Base-by-base conservation (phyloP, 2,797 vertebrate species). In the Telmatherina bonti region DNA sequence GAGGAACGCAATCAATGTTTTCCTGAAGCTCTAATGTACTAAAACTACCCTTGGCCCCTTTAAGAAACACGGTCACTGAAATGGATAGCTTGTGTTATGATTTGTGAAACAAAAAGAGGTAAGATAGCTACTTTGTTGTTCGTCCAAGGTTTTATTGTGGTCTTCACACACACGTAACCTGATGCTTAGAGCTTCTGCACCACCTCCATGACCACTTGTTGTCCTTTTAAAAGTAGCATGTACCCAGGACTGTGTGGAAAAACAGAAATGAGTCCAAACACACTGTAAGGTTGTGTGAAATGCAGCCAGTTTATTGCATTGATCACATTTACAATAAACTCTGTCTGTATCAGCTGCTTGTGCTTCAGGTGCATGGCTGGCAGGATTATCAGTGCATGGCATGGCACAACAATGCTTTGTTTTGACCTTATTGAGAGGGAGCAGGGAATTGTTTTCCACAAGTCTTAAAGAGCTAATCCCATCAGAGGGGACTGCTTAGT, bases 1-100 rank as follows among this genome's bases (percentile, higher is more conserved):
- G 65, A 62, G 49, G 78, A 84, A 91, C 86, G 87, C 88, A 91
- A 91, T 93, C 93, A 91, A 91, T 89, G 86, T 89, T 89, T 80
- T 87, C 85, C 89, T 93, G 92, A 92, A 83, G 90, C 83, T 89
- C 76, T 70, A 83, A 87, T 81, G 87, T 82, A 87, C 82, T 79
- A 82, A 90, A 89, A 85, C 75, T 74, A 70, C 66, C 71, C 72
- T 58, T 47, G 76, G 62, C 73, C n/a, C n/a, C n/a, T n/a, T n/a
- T n/a, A n/a, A n/a, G n/a, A n/a, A n/a, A n/a, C n/a, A n/a, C n/a
- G n/a, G 51, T n/a, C 15, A 57, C 72, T 76, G 79, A 77, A 81
- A 84, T 16, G 20, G 64, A 83, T 83, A 74, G 66, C 56, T 60
- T 59, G 58, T 47, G 54, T 79, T 72, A n/a, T 69, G 68, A 45